Evolutionary conservation across 2,888 invertebrate genomes (phyloP).

Genomic region (Cylindroiulus punctatus): DNA sequence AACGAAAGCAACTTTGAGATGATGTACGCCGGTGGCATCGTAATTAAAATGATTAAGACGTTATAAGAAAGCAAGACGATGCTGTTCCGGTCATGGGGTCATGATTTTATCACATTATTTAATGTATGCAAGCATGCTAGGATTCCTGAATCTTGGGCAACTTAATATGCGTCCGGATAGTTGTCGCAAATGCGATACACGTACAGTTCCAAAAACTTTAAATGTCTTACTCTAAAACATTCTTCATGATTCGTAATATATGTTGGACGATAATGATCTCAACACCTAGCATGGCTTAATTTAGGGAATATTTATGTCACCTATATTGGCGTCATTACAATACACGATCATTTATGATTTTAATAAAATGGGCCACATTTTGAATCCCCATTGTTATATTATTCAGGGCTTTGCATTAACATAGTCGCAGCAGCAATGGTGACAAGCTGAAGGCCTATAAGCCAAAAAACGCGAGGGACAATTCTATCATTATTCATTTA

Average conservation of each 20-base stretch:
- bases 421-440: neutral
- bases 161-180: neutral
- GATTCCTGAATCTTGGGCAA: neutral
- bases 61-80: neutral
- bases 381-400: conserved; percentile 5
- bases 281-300: neutral
- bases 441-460: neutral
- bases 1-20: neutral
- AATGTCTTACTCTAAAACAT: neutral
- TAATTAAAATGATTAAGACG: neutral
- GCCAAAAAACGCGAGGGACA: conserved; percentile 30
- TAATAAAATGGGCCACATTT: conserved; percentile 37
- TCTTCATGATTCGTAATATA: neutral
- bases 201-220: neutral
- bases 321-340: conserved; percentile 17
- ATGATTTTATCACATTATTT: conserved; percentile 6
- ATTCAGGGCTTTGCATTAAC: conserved; percentile 37
- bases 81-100: neutral
- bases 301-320: conserved; percentile 15
- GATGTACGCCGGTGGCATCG: conserved; percentile 1
- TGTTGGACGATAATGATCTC: neutral
- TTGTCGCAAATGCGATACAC: neutral
- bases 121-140: neutral
- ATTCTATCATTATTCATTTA: conserved; percentile 36
- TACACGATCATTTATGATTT: neutral